Conservation (phyloP, 1,140 invertebrate genomes). For the Aphaenogaster floridana region DNA sequence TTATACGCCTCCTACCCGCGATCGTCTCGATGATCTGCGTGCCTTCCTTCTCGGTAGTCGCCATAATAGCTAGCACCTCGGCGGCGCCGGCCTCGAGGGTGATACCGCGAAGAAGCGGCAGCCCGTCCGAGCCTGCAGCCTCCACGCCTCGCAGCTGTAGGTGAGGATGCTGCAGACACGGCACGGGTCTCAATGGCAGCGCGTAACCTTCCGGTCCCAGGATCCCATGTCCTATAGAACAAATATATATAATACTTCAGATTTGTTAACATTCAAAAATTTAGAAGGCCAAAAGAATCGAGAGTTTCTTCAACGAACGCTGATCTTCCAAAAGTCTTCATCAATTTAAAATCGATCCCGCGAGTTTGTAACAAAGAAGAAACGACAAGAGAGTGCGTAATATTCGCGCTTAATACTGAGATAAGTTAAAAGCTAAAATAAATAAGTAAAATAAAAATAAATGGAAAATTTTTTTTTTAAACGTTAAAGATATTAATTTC, state of each 20-base stretch:
- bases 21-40: constrained; percentile 92
- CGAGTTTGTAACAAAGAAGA: neutral
- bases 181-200: constrained; percentile 80
- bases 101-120: constrained; percentile 90
- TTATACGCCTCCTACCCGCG: constrained; percentile 90
- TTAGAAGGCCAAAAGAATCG: neutral
- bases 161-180: constrained; percentile 88
- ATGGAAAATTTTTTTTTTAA: neutral
- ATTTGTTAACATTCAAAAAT: neutral
- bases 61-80: constrained; percentile 96
- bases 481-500: neutral
- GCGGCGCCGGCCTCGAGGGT: constrained; percentile 95
- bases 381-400: neutral
- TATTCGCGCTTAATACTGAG: neutral
- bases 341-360: neutral
- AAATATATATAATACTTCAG: neutral
- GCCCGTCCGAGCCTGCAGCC: constrained; percentile 81
- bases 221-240: constrained; percentile 75
- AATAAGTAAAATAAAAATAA: neutral
- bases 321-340: neutral
- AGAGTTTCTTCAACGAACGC: neutral
- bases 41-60: constrained; percentile 89
- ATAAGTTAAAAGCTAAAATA: too few species aligned
- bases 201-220: constrained; percentile 80
- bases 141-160: constrained; percentile 90